These are phyloP conservation scores for Pholis gunnellus DNA, from an alignment of 2,113 vertebrate species.

Conservation along the genomic window DNA sequence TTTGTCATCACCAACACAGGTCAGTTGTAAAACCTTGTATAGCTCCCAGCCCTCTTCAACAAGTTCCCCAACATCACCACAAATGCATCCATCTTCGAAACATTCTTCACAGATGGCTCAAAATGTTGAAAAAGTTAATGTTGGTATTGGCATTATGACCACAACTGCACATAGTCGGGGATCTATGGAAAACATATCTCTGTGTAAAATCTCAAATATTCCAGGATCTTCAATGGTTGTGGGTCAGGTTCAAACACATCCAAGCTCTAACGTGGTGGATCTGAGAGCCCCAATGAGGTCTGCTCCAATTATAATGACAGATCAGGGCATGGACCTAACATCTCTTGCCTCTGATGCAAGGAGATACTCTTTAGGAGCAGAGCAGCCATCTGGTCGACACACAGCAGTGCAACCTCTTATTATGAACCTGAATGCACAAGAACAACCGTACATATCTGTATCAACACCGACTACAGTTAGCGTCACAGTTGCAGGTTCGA, in stretches of 20 bases:
- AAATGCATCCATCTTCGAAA: slow-evolving; percentile 78
- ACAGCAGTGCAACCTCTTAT: slow-evolving; percentile 94
- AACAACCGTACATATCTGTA: slow-evolving; percentile 89
- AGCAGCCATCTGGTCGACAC: slow-evolving; percentile 88
- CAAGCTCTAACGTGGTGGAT: slow-evolving; percentile 88
- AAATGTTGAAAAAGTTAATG: slow-evolving; percentile 82
- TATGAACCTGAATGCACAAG: slow-evolving; percentile 97
- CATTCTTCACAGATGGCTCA: slow-evolving; percentile 82
- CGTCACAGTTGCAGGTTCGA: slow-evolving; percentile 91
- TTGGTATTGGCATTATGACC: slow-evolving; percentile 77
- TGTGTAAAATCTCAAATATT: slow-evolving; percentile 92
- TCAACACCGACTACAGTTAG: slow-evolving; percentile 89
- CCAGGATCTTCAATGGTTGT: slow-evolving; percentile 88
- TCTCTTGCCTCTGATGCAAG: slow-evolving; percentile 93
- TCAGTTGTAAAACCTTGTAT: slow-evolving; percentile 82
- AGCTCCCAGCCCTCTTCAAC: slow-evolving; percentile 85
- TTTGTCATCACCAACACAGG: slow-evolving; percentile 89
- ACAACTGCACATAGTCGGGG: slow-evolving; percentile 87
- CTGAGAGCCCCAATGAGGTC: slow-evolving; percentile 90
- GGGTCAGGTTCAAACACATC: slow-evolving; percentile 87
- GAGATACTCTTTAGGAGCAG: slow-evolving; percentile 91
- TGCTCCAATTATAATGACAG: slow-evolving; percentile 96
- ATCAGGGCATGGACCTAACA: slow-evolving; percentile 98
- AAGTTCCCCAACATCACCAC: slow-evolving; percentile 80
- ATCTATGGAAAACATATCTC: slow-evolving; percentile 91